Base-by-base conservation (phyloP, 1,140 invertebrate genomes). In the Oedothorax gibbosus region DNA sequence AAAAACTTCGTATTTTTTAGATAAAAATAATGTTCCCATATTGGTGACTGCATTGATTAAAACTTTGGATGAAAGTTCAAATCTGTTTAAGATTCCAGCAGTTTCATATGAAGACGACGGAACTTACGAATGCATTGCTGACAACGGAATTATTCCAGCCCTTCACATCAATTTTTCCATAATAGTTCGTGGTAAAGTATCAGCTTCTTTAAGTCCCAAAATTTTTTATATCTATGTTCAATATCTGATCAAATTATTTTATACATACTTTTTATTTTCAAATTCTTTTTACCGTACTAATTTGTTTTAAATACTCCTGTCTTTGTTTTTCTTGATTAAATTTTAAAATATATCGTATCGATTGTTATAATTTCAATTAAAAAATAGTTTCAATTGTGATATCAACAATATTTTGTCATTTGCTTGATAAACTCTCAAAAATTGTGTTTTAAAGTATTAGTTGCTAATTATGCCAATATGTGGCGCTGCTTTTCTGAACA, bases 81-180 rank as follows among this genome's bases (percentile, higher is more conserved):
- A 51, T 49, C 49, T 54, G 2, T 60, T 71, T 3, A 79, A 53
- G 20, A 56, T 86, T 4, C 35, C 18, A n/a, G 18, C 64, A 0
- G 18, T 86, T 14, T 21, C 76, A 0, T 65, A 57, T 50, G 85
- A 79, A 15, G 69, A 80, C 12, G 79, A 56, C 51, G 85, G 85
- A 15, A 3, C 69, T 10, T 86, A 86, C n/a, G 65, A 69, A 60
- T 86, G 85, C 50, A 20, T 50, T 20, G 85, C 75, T 6, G 68
- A 80, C n/a, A 86, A 86, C 51, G 68, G 68, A 53, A 51, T 86
- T 35, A 4, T 15, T 14, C 2, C 15, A 15, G 64, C 14, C 18
- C 73, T 83, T 5, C 6, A 20, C 10, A 65, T n/a, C 56, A 83
- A 83, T 66, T 83, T 83, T n/a, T 64, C 69, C 0, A 20, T 83